Evolutionary conservation across 2,797 vertebrate species (phyloP).

Genomic region (Rhinichthys osculus): DNA sequence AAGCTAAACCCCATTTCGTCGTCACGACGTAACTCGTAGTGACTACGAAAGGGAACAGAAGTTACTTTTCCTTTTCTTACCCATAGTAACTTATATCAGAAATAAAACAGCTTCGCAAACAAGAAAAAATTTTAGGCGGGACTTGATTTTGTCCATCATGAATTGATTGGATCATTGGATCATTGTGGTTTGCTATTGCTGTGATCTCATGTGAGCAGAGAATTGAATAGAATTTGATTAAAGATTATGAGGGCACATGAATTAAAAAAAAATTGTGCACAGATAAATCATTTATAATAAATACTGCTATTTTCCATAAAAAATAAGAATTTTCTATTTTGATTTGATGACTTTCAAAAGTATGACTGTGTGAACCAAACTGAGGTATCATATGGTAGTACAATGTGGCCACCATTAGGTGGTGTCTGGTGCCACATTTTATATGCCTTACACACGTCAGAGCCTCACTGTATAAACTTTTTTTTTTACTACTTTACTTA

Average conservation of each 20-base stretch:
- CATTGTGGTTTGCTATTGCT: neutral
- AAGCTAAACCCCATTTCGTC: no score
- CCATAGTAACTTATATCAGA: neutral
- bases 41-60: no score
- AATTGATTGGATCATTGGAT: neutral
- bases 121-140: neutral
- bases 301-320: neutral
- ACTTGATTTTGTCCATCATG: neutral
- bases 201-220: neutral
- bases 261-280: neutral
- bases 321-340: neutral
- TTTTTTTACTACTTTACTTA: neutral
- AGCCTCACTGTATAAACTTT: neutral
- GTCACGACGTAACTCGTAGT: no score
- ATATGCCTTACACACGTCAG: neutral
- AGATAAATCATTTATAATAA: neutral
- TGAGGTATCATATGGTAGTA: neutral
- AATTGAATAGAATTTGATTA: neutral
- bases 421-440: slow-evolving; percentile 50
- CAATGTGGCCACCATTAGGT: slow-evolving; percentile 60
- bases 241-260: neutral
- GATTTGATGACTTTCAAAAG: neutral
- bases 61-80: neutral
- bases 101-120: neutral
- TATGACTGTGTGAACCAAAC: neutral